These are phyloP conservation scores for Megalonaias nervosa DNA, from an alignment of 1,140 invertebrate genomes.

Conservation along the genomic window DNA sequence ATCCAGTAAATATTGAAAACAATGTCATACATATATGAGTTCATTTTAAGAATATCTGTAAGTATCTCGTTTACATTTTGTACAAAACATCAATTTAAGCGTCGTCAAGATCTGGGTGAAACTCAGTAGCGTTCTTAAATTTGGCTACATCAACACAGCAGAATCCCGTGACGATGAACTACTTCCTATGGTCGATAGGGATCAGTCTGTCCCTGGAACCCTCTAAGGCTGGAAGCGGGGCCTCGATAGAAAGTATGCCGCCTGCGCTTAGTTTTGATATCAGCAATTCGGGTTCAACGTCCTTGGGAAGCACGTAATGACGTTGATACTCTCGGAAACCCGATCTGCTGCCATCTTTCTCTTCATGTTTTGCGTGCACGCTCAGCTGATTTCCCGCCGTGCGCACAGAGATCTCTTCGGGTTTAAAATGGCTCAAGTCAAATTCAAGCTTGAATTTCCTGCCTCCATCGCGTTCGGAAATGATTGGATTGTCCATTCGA, in stretches of 20 bases:
- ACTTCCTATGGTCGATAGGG: slow-evolving; percentile 39
- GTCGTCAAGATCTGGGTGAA: too few relatives aligned
- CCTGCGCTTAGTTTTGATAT: slow-evolving; percentile 62
- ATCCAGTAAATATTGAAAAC: too few relatives aligned
- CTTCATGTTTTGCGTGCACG: slow-evolving; percentile 88
- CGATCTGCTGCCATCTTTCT: slow-evolving; percentile 81
- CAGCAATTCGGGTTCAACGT: slow-evolving; percentile 64
- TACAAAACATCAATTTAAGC: too few relatives aligned
- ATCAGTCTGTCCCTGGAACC: slow-evolving; percentile 43
- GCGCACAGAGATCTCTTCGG: slow-evolving; percentile 91
- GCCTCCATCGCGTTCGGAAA: slow-evolving; percentile 44
- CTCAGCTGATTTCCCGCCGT: slow-evolving; percentile 85
- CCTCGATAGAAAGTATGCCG: slow-evolving; percentile 75
- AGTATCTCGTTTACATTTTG: too few relatives aligned
- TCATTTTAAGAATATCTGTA: too few relatives aligned
- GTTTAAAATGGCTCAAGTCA: slow-evolving; percentile 87
- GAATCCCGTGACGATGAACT: too few relatives aligned
- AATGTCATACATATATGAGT: too few relatives aligned
- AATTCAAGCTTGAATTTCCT: slow-evolving; percentile 72
- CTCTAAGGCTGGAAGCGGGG: slow-evolving; percentile 38
- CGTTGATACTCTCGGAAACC: slow-evolving; percentile 81
- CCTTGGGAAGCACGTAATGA: slow-evolving; percentile 69
- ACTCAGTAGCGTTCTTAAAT: too few relatives aligned
- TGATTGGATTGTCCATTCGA: slow-evolving; percentile 59
- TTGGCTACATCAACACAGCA: too few relatives aligned